These are phyloP conservation scores for Benitochromis conjunctus DNA, from an alignment of 2,113 vertebrate genomes.

Conservation along the genomic window DNA sequence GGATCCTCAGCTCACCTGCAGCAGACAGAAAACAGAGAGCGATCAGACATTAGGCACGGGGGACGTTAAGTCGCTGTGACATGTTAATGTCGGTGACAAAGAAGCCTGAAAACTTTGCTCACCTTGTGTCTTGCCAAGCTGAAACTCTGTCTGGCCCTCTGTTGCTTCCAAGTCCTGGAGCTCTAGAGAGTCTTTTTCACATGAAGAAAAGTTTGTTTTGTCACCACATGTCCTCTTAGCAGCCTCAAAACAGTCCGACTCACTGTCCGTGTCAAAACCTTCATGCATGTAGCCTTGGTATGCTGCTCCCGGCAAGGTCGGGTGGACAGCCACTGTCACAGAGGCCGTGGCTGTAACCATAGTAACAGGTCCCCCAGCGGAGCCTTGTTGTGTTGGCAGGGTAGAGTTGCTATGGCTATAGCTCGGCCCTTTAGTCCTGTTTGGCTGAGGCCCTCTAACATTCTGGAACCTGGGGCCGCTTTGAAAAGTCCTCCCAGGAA, in stretches of 20 bases:
- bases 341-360: conserved; percentile 91
- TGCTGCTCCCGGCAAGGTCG: conserved; percentile 82
- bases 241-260: conserved; percentile 77
- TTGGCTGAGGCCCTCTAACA: conserved; percentile 68
- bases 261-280: conserved; percentile 74
- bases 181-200: conserved; percentile 75
- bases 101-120: not conserved
- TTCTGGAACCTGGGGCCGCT: conserved; percentile 62
- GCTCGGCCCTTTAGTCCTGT: conserved; percentile 76
- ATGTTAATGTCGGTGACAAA: not conserved
- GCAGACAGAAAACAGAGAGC: not conserved
- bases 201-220: conserved; percentile 66
- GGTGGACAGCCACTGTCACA: conserved; percentile 89
- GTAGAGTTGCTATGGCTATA: conserved; percentile 53
- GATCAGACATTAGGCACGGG: not conserved
- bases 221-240: conserved; percentile 61
- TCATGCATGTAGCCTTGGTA: conserved; percentile 82
- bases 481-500: conserved; percentile 65
- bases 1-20: conserved; percentile 71
- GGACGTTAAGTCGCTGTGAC: not conserved
- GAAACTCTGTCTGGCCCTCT: conserved; percentile 51
- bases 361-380: conserved; percentile 49
- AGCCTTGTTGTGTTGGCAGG: conserved; percentile 21
- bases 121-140: conserved; percentile 69
- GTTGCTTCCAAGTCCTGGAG: conserved; percentile 79